phyloP scores from a whole-genome alignment of 1,140 invertebrate genomes.

The Liolophura sinensis region DNA sequence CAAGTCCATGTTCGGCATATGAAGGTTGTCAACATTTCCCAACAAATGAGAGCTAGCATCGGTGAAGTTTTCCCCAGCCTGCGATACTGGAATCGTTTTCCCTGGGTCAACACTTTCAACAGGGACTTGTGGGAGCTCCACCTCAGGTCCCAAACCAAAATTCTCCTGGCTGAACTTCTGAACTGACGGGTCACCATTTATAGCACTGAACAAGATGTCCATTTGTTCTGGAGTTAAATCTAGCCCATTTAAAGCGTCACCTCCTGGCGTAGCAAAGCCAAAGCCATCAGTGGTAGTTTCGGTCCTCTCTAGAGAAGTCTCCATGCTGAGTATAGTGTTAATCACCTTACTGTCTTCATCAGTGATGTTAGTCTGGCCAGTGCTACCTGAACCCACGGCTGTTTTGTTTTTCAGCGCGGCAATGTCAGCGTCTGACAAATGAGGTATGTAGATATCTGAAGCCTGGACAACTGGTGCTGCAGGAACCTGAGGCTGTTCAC shows the following conservation, averaged over 20 bases:
- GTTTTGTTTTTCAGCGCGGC: conserved; percentile 35
- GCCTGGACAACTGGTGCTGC: conserved; percentile 35
- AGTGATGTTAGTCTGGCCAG: conserved; percentile 11
- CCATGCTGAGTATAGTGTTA: conserved; percentile 51
- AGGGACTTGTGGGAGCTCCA: background rate
- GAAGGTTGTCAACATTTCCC: background rate
- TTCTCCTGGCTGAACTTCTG: background rate
- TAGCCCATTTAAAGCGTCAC: conserved; percentile 4
- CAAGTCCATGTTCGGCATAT: conserved; percentile 24
- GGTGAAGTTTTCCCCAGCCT: background rate
- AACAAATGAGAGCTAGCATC: background rate
- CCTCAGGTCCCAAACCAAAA: background rate
- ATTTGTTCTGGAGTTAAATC: conserved; percentile 47
- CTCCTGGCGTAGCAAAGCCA: background rate
- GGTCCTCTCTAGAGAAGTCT: conserved; percentile 19
- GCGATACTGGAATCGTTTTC: background rate
- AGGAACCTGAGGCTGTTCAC: conserved; percentile 19
- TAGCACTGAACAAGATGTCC: conserved; percentile 34
- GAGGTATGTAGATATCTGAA: conserved; percentile 49
- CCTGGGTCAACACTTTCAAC: background rate
- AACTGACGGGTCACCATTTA: conserved; percentile 30
- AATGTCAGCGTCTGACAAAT: conserved; percentile 50
- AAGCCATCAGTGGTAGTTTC: background rate
- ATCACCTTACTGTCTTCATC: conserved; percentile 48
- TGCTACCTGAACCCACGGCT: conserved; percentile 2